These are phyloP conservation scores for Cephalopterus ornatus DNA, from an alignment of 2,113 vertebrate genomes.

Conservation along the genomic window DNA sequence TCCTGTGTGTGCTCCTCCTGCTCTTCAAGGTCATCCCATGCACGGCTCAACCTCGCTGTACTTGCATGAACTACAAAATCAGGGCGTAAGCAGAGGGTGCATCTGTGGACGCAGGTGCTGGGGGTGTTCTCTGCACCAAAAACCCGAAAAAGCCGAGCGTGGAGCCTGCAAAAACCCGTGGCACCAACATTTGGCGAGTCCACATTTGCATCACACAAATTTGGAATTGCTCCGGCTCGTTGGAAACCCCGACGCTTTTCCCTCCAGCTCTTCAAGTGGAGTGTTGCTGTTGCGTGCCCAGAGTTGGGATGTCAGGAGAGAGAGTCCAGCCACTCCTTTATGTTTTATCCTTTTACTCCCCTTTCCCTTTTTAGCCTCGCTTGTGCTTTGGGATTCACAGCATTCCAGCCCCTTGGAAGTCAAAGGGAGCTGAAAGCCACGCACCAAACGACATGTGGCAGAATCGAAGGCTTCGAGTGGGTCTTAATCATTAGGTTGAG, in stretches of 20 bases:
- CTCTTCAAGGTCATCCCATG: background rate
- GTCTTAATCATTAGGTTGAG: slow-evolving; percentile 29
- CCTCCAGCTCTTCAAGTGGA: background rate
- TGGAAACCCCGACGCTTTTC: background rate
- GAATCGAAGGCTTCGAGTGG: background rate
- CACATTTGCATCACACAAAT: accelerated
- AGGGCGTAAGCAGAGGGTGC: accelerated
- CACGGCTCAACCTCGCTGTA: accelerated
- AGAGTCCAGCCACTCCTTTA: background rate
- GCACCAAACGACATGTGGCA: background rate
- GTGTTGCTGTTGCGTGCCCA: background rate
- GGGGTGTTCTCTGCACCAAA: background rate
- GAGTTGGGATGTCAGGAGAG: background rate
- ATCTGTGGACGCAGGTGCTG: background rate
- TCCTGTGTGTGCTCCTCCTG: background rate
- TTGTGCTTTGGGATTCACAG: background rate
- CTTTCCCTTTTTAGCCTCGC: background rate
- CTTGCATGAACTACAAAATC: accelerated
- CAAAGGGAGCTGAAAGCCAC: background rate
- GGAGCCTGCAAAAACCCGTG: accelerated
- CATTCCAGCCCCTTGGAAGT: background rate
- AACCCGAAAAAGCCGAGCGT: accelerated
- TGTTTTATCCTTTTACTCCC: background rate
- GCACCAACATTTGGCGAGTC: accelerated
- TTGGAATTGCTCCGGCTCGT: accelerated